Evolutionary conservation across 2,113 vertebrate species (phyloP).

Genomic region (Osmerus mordax): DNA sequence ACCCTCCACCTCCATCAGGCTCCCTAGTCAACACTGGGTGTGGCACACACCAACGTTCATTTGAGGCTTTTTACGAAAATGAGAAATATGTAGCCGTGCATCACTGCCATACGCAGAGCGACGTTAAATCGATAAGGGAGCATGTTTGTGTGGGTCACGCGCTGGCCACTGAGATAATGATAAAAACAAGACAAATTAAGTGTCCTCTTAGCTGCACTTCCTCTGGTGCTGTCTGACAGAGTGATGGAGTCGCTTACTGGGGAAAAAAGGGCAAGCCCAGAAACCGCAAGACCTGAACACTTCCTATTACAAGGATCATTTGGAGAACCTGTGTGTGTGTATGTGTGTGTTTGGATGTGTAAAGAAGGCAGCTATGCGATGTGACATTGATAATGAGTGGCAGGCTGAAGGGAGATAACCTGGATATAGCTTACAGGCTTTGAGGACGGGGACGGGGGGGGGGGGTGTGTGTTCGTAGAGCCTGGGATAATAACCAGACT

Average conservation of each 20-base stretch:
- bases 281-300: slow-evolving; percentile 23
- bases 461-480: slow-evolving; percentile 6
- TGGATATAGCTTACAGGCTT: background rate
- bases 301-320: slow-evolving; percentile 38
- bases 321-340: slow-evolving; percentile 35
- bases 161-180: slow-evolving; percentile 59
- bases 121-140: slow-evolving; percentile 61
- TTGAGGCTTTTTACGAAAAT: slow-evolving; percentile 41
- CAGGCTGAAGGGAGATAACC: slow-evolving; percentile 46
- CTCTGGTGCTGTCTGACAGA: slow-evolving; percentile 42
- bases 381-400: slow-evolving; percentile 52
- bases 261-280: slow-evolving; percentile 20
- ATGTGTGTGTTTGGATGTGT: slow-evolving; percentile 18
- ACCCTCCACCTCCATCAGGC: slow-evolving; percentile 29
- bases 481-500: slow-evolving; percentile 42
- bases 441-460: background rate
- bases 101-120: slow-evolving; percentile 41
- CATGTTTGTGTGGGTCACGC: slow-evolving; percentile 49
- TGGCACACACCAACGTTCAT: slow-evolving; percentile 39
- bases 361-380: slow-evolving; percentile 14
- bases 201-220: slow-evolving; percentile 51
- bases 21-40: slow-evolving; percentile 31
- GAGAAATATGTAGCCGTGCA: slow-evolving; percentile 40
- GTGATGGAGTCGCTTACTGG: slow-evolving; percentile 41
- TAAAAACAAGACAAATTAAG: slow-evolving; percentile 70